These are phyloP conservation scores for Drosophila bipectinata DNA, from an alignment of 1,140 invertebrate genomes.

Conservation along the genomic window DNA sequence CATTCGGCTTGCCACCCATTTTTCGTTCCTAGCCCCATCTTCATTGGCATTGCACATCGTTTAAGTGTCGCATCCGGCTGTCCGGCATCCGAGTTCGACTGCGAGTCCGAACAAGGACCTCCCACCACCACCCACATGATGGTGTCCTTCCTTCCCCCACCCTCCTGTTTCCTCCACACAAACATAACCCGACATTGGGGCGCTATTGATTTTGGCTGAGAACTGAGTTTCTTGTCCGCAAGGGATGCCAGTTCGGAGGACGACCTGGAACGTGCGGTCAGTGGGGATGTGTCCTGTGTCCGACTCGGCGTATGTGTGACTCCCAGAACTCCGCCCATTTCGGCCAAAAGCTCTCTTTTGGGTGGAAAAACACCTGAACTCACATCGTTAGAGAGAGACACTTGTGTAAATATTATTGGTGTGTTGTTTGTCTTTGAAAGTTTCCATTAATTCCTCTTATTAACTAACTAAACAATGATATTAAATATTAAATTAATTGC, in stretches of 20 bases:
- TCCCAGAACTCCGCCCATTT: constrained; percentile 9
- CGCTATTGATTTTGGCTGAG: constrained; percentile 69
- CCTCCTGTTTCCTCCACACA: background rate
- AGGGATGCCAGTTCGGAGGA: constrained; percentile 8
- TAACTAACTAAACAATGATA: background rate
- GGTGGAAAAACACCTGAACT: background rate
- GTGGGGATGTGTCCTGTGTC: constrained; percentile 14
- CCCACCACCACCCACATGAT: constrained; percentile 2
- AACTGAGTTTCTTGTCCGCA: constrained; percentile 22
- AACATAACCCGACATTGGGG: constrained; percentile 55
- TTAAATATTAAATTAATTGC: background rate
- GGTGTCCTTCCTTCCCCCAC: background rate
- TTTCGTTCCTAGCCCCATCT: constrained; percentile 8
- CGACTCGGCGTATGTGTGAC: background rate
- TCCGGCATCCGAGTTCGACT: constrained; percentile 36
- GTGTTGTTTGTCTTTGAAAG: background rate
- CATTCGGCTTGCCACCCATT: constrained; percentile 1
- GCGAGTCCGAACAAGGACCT: constrained; percentile 42
- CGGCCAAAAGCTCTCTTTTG: background rate
- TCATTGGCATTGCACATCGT: constrained; percentile 60
- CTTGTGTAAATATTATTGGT: background rate
- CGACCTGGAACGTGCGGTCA: constrained; percentile 13
- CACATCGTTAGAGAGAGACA: background rate
- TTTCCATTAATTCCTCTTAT: background rate
- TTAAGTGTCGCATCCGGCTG: constrained; percentile 79